phyloP scores from a whole-genome alignment of 23 tunicate genomes.

The Phallusia fumigata region DNA sequence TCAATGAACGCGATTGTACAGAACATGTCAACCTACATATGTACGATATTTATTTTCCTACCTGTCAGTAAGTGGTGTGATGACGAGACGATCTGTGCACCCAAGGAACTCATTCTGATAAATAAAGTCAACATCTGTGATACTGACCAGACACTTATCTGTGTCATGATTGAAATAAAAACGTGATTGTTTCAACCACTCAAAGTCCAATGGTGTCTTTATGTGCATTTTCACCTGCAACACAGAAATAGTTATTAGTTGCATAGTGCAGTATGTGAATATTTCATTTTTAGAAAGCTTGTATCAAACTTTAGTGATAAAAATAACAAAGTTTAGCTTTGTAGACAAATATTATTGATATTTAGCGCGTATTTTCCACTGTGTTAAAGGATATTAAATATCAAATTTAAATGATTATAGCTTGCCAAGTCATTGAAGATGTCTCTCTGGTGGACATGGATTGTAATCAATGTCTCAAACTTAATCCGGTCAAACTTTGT shows the following conservation, averaged over 20 bases:
- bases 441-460: slow-evolving; percentile 98
- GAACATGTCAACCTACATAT: no score
- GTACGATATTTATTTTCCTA: neutral
- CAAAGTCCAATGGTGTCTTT: slow-evolving; percentile 91
- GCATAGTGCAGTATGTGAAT: no score
- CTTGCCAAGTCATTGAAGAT: slow-evolving; percentile 92
- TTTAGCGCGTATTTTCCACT: no score
- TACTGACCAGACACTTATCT: slow-evolving; percentile 83
- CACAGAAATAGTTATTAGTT: no score
- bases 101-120: slow-evolving; percentile 98
- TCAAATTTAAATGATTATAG: neutral
- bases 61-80: slow-evolving; percentile 99
- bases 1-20: no score
- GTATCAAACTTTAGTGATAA: no score
- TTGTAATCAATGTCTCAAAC: slow-evolving; percentile 95
- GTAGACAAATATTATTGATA: no score
- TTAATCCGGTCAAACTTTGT: slow-evolving; percentile 94
- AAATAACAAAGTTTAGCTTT: no score
- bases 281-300: no score
- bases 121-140: slow-evolving; percentile 92
- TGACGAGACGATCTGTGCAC: slow-evolving; percentile 97
- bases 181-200: slow-evolving; percentile 97
- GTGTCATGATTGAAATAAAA: slow-evolving; percentile 95
- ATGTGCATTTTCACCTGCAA: slow-evolving; percentile 92
- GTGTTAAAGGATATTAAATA: no score